Evolutionary conservation across 2,888 invertebrate genomes (phyloP), one percentile per base, ranked within the genome.

Genomic region (Cabera pusaria): DNA sequence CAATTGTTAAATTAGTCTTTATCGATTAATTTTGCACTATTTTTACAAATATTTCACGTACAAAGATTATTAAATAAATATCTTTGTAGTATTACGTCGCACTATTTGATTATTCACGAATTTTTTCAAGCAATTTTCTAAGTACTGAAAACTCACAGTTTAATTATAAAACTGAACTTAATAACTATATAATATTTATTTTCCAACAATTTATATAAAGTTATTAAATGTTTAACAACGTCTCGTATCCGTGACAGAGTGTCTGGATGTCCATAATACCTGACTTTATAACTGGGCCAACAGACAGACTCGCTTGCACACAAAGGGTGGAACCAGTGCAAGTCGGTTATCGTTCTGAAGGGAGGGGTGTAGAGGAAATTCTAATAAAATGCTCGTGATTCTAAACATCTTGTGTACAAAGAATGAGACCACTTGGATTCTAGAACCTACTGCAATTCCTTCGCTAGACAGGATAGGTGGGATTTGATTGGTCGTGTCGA

Each of bases 211-310:
- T 12, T 23, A 28, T 3, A 14, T 11, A 14, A 17, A 35, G 37
- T 26, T 5, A 23, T 14, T 32, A 26, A 38, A 52, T 41, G 64
- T 66, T 61, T 35, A 47, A 9, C 58, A 52, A 56, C 58, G 37
- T 27, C 51, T 51, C 42, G 46, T 56, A 58, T 54, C 54, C 36
- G 50, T 51, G 11, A 34, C 44, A 47, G 54, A 79, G 73, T 80
- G 75, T 56, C 39, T 37, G 45, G 22, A 33, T 24, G 40, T 28
- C 45, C 48, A 44, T 44, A 53, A 56, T 49, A 55, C 57, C 44
- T 53, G 60, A 62, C 59, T 66, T 68, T 80, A 73, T 79, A 78
- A 72, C 63, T 47, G 59, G 57, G 55, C 31, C 56, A 50, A 36
- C 42, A 43, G 56, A 64, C 62, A n/a, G 17, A 14, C n/a, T 66